Evolutionary conservation across 2,797 vertebrate genomes (phyloP).

Genomic region (Xenopus petersii): DNA sequence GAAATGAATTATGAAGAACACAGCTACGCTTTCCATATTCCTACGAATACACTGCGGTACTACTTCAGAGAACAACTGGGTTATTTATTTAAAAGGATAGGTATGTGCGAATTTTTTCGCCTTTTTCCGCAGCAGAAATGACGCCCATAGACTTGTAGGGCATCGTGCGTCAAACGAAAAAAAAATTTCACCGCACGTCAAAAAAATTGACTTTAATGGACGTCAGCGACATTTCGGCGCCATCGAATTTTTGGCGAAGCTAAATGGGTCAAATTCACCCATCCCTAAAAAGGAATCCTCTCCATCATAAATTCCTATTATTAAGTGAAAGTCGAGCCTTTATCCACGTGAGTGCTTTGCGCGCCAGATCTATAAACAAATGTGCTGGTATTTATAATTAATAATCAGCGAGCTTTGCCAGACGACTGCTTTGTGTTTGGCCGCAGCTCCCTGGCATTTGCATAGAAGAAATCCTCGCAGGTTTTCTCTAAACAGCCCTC

Average conservation of each 20-base stretch:
- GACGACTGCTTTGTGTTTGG: conserved; percentile 20
- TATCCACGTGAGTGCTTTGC: neutral
- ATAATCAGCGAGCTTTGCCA: conserved; percentile 37
- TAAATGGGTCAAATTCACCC: too few relatives aligned
- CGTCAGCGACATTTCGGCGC: too few relatives aligned
- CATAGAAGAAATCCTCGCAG: conserved; percentile 28
- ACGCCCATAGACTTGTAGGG: too few relatives aligned
- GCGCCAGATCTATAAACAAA: conserved; percentile 25
- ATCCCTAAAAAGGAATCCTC: neutral
- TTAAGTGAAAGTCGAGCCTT: neutral
- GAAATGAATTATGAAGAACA: too few relatives aligned
- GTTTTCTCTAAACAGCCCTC: conserved; percentile 40
- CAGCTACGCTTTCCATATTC: too few relatives aligned
- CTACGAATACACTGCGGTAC: too few relatives aligned
- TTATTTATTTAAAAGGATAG: conserved; percentile 6
- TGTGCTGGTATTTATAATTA: conserved; percentile 40
- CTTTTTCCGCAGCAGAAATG: too few relatives aligned
- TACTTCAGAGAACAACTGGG: neutral
- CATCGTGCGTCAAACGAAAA: too few relatives aligned
- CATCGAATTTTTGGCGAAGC: too few relatives aligned
- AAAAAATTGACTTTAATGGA: too few relatives aligned
- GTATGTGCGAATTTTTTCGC: too few relatives aligned
- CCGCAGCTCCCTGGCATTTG: neutral
- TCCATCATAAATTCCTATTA: conserved; percentile 20
- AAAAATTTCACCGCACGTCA: too few relatives aligned